A percentile compares a stretch with the other conserved stretches of the same genome.
phyloP scores from a whole-genome alignment of 1,140 invertebrate species.

The Bombus polaris region DNA sequence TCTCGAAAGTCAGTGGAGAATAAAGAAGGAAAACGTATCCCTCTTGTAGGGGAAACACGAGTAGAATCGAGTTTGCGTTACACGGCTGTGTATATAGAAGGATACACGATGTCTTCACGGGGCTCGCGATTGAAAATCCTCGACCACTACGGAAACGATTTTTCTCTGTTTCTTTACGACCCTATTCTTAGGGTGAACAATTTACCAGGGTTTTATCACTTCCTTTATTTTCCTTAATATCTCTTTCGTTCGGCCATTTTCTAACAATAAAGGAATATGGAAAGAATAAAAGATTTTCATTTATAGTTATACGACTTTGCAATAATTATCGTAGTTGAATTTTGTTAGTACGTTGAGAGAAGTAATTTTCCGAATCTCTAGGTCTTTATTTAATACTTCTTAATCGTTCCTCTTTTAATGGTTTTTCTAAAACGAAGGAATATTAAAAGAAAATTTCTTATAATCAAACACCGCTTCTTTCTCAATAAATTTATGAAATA shows the following conservation, averaged over 20 bases:
- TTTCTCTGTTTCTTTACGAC: neutral
- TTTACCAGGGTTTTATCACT: neutral
- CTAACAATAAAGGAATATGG: no score
- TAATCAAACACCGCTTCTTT: neutral
- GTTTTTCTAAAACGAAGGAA: neutral
- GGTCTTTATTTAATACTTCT: neutral
- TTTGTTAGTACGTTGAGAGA: neutral
- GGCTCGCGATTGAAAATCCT: slow-evolving; percentile 16
- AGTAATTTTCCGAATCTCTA: neutral
- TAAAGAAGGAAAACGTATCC: neutral
- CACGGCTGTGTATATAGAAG: neutral
- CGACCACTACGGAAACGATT: neutral
- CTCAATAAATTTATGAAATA: neutral
- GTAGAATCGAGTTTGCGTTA: neutral
- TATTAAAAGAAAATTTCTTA: neutral
- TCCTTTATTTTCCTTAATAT: neutral
- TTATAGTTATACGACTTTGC: neutral
- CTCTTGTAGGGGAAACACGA: neutral
- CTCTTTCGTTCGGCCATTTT: no score
- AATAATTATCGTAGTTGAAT: neutral
- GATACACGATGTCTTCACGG: neutral
- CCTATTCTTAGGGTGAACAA: neutral
- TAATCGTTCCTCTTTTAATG: neutral
- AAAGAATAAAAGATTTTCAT: neutral
- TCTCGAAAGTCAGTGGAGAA: neutral